Evolutionary conservation across 2,113 vertebrate genomes (phyloP).

Genomic region (Tragelaphus strepsiceros): DNA sequence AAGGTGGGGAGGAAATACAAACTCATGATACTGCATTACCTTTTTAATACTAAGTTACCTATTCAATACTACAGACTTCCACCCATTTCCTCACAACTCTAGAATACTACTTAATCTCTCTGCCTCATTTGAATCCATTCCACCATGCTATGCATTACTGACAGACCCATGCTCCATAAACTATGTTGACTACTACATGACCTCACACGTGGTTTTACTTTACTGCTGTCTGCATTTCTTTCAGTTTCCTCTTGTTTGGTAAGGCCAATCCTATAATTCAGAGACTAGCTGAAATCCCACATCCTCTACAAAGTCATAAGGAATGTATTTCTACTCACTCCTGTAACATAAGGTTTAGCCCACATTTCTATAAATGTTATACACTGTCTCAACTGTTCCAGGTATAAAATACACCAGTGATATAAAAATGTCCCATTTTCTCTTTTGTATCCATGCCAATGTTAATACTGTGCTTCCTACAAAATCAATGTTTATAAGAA

Average conservation of each 20-base stretch:
- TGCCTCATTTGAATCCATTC: not conserved
- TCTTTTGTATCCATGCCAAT: not conserved
- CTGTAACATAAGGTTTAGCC: not conserved
- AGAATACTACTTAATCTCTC: not conserved
- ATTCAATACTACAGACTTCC: not conserved
- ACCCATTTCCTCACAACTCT: not conserved
- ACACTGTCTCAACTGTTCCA: not conserved
- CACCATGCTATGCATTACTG: not conserved
- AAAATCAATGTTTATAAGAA: conserved; percentile 13
- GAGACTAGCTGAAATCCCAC: not conserved
- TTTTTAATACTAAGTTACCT: not conserved
- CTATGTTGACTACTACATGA: not conserved
- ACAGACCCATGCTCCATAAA: not conserved
- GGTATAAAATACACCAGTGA: not conserved
- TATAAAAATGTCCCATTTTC: not conserved
- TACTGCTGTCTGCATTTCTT: not conserved
- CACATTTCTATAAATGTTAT: not conserved
- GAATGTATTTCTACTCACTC: not conserved
- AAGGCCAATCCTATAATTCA: not conserved
- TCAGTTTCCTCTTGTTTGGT: not conserved
- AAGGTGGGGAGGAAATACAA: not conserved
- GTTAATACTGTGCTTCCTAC: not conserved
- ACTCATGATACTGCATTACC: not conserved
- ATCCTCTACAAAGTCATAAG: not conserved
- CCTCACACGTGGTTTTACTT: not conserved